Base-by-base conservation (phyloP, 2,888 invertebrate species). In the Platycheirus albimanus region DNA sequence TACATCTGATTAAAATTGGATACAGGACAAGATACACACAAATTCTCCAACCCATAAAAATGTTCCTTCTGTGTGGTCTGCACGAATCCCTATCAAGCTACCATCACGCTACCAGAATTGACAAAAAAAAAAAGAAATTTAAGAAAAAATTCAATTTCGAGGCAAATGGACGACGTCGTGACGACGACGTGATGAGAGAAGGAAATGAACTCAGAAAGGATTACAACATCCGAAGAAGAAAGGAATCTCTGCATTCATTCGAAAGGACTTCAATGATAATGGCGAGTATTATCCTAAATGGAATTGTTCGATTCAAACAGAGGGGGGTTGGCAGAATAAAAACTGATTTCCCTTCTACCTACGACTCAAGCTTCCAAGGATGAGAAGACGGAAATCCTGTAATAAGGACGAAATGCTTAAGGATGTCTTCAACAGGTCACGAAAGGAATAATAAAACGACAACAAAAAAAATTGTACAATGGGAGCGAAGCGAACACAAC, bases 181-280 rank as follows among this genome's bases (percentile, higher is more conserved):
- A 51, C 10, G 28, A 47, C 56, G 51, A 75, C 70, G 80, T 80
- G 80, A 80, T 75, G 80, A 80, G 80, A 70, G 64, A 66, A 49
- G 75, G 80, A 80, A 80, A 80, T 80, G 64, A 70, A 80, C 64
- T 66, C 58, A 49, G 51, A 41, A 75, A 75, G 80, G 75, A 70
- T 80, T 75, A 64, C 63, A 54, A 47, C 38, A 70, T 17, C 20
- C 24, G 24, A 28, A 58, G 5, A 5, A 56, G 11, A 38, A 38
- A 69, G 61, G 56, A 77, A 81, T 81, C 77, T 63, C 66, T 38
- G 54, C 70, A 43, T 28, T 63, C 61, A 67, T 67, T 67, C 70
- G 15, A 19, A 70, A 71, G 63, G 54, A 54, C 58, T 61, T 38
- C 24, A 49, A 81, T 67, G 52, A 58, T 81, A 77, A 81, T 81